phyloP scores from a whole-genome alignment of 2,888 invertebrate species.

The Mythimna lalbum region DNA sequence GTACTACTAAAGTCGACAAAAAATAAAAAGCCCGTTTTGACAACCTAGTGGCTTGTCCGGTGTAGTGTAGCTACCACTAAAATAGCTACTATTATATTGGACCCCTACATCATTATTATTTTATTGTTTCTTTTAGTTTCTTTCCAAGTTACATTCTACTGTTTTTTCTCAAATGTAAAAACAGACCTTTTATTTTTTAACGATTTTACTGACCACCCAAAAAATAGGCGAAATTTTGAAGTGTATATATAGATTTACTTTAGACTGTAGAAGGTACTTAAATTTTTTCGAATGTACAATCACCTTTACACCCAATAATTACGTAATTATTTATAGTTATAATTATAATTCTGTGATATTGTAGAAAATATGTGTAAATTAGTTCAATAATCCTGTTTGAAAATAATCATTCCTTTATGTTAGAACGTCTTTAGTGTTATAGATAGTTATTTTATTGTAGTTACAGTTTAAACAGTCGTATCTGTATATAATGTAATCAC shows the following conservation, averaged over 20 bases:
- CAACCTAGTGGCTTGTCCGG: too few relatives aligned
- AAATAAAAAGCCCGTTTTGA: too few relatives aligned
- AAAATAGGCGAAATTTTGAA: background rate
- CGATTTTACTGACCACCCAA: too few relatives aligned
- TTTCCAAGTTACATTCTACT: too few relatives aligned
- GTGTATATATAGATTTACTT: background rate
- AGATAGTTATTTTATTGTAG: constrained; percentile 55
- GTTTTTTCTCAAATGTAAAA: too few relatives aligned
- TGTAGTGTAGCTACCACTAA: too few relatives aligned
- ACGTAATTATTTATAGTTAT: constrained; percentile 63
- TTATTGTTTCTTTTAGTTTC: too few relatives aligned
- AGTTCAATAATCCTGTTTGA: constrained; percentile 31
- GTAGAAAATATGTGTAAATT: constrained; percentile 69
- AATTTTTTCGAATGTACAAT: constrained; percentile 15
- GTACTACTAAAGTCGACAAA: too few relatives aligned
- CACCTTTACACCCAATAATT: constrained; percentile 35
- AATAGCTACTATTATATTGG: too few relatives aligned
- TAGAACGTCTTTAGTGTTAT: constrained; percentile 34
- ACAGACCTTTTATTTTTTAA: too few relatives aligned
- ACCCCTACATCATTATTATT: too few relatives aligned
- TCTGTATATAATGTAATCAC: constrained; percentile 66
- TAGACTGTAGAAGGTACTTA: background rate
- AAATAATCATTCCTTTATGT: constrained; percentile 56
- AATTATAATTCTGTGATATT: constrained; percentile 82
- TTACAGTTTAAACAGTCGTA: constrained; percentile 27